Evolutionary conservation across 2,113 vertebrate genomes (phyloP), one percentile per base, ranked within the genome.

Genomic region (Alouatta palliata): DNA sequence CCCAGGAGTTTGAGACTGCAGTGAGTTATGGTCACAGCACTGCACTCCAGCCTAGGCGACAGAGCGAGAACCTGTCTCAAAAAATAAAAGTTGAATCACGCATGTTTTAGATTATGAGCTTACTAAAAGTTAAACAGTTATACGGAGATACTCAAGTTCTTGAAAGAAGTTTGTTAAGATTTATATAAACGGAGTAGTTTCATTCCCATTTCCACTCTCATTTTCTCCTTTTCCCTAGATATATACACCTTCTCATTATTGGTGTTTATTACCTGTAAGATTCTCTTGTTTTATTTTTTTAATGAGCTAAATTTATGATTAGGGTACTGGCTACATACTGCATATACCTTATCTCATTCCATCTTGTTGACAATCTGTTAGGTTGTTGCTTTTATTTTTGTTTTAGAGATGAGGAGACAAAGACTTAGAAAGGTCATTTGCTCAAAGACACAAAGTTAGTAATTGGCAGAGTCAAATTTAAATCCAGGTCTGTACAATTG

Each of bases 391-490:
- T 56, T 87, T 87, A 87, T 90, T 61, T 71, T 27, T 37, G 0
- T 79, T 93, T 88, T 87, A 93, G 75, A 91, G 23, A 35, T 37
- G 71, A 91, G 73, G 49, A 93, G 37, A 80, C 91, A 79, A 71
- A 71, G 35, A 81, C 32, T 90, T 47, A 58, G 79, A 75, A 70
- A 79, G 6, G 8, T 68, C 80, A 56, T 75, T 40, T 75, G 75
- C 27, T 45, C 32, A 73, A 64, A 49, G 45, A 94, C 73, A 52
- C 84, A 66, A 37, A 76, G 58, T 76, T 70, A 91, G 81, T 90
- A 68, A 86, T 75, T 56, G 61, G 35, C 43, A 93, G n/a, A 73
- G 19, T 56, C 82, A 56, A 8, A 75, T 84, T 86, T 64, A 86
- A 82, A 94, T 23, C 76, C 66, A 58, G 25, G 16, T 43, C 20